A percentile compares a stretch with the other conserved stretches of the same genome.
These are phyloP conservation scores for Cyrtodaria siliqua DNA, from an alignment of 2,888 invertebrate genomes.

Conservation along the genomic window DNA sequence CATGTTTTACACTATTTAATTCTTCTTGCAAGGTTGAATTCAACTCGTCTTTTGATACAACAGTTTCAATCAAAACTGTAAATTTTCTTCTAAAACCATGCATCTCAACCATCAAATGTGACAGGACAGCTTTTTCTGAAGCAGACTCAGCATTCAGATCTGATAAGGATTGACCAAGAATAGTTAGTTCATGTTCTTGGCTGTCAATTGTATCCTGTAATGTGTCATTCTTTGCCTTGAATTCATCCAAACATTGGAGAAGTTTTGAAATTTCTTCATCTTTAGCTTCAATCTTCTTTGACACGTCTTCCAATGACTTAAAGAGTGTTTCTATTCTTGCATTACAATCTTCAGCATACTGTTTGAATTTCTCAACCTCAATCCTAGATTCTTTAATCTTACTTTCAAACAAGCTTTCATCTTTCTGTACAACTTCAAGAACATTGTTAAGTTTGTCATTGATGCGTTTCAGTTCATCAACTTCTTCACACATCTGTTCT, in stretches of 20 bases:
- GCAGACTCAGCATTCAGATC: constrained; percentile 20
- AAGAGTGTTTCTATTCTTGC: constrained; percentile 26
- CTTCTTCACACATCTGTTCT: constrained; percentile 12
- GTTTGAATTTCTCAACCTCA: constrained; percentile 26
- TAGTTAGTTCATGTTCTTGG: constrained; percentile 20
- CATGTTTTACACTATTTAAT: constrained; percentile 6
- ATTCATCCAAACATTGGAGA: constrained; percentile 25
- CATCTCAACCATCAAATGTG: constrained; percentile 42
- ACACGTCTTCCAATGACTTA: constrained; percentile 13
- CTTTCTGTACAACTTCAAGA: constrained; percentile 28
- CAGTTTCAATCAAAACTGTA: constrained; percentile 25
- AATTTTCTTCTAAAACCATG: constrained; percentile 33
- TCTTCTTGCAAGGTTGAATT: constrained; percentile 16
- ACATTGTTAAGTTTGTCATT: constrained; percentile 34
- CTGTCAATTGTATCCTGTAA: constrained; percentile 1
- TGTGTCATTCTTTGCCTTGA: neutral
- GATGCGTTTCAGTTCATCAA: constrained; percentile 9
- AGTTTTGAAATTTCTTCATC: constrained; percentile 26
- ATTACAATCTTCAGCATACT: constrained; percentile 31
- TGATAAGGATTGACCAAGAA: constrained; percentile 23
- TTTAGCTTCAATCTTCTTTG: constrained; percentile 30
- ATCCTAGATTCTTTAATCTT: constrained; percentile 16
- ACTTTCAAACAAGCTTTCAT: constrained; percentile 23
- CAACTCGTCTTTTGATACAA: constrained; percentile 26
- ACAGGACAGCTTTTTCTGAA: constrained; percentile 56